phyloP scores from a whole-genome alignment of 92 coral and sea anemone species.

The Phenganax marumi region DNA sequence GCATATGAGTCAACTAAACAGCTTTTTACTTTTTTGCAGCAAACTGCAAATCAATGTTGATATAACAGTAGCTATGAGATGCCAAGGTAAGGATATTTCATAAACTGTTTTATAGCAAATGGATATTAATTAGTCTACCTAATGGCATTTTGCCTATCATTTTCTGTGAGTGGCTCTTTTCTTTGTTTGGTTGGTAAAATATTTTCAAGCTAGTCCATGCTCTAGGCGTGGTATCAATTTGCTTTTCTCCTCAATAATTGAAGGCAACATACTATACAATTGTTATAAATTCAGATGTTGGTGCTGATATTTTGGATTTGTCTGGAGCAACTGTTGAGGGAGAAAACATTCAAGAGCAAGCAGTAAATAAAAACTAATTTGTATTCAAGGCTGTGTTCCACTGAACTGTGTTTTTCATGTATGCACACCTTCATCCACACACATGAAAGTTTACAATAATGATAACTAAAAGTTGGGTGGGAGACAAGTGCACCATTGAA shows the following conservation, averaged over 20 bases:
- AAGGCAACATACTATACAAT: no score
- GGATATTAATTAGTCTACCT: no score
- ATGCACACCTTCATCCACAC: neutral
- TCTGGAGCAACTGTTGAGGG: slow-evolving; percentile 81
- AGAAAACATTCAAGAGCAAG: slow-evolving; percentile 74
- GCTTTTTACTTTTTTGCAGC: slow-evolving; percentile 41
- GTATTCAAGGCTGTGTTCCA: no score
- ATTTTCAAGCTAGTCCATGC: no score
- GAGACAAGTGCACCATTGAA: no score
- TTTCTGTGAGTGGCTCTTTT: no score
- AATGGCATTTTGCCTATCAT: neutral
- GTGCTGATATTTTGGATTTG: slow-evolving; percentile 91
- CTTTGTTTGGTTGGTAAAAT: no score
- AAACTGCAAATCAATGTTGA: slow-evolving; percentile 92
- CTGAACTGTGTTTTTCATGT: neutral
- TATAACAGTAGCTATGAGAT: slow-evolving; percentile 86
- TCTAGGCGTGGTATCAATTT: no score
- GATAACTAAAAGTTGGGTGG: no score
- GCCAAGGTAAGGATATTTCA: slow-evolving; percentile 66
- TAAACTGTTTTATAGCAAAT: neutral
- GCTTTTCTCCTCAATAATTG: no score
- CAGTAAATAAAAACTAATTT: slow-evolving; percentile 57
- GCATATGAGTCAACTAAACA: neutral
- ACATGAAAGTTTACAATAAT: no score
- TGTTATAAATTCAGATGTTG: slow-evolving; percentile 63